Conservation (phyloP, 2,888 invertebrate species). For the Lacanobia wlatinum region DNA sequence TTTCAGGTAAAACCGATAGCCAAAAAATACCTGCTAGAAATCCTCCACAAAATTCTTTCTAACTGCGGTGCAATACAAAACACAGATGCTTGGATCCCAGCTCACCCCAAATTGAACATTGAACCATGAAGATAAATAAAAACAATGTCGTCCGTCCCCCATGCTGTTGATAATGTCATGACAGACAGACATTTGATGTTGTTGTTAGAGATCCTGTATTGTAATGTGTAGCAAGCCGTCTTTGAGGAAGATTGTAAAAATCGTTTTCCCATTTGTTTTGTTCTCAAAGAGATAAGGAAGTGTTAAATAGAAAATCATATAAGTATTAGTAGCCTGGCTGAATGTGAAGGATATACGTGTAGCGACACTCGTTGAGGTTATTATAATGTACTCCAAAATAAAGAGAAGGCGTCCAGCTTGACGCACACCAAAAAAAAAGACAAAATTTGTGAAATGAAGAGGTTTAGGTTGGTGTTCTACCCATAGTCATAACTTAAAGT, state of each 20-base stretch:
- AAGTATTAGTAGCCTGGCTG: too few relatives aligned
- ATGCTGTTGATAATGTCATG: conserved; percentile 54
- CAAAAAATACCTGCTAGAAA: too few relatives aligned
- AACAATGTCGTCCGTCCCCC: conserved; percentile 41
- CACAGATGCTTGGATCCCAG: conserved; percentile 13
- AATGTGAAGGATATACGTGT: too few relatives aligned
- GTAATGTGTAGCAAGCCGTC: conserved; percentile 9
- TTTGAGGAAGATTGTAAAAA: conserved; percentile 18
- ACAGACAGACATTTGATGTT: conserved; percentile 57
- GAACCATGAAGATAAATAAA: conserved; percentile 52
- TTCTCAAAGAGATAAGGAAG: neutral
- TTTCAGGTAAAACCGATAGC: too few relatives aligned
- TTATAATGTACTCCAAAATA: too few relatives aligned
- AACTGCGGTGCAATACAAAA: neutral
- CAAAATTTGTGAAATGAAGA: too few relatives aligned
- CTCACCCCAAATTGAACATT: conserved; percentile 33
- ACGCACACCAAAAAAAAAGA: too few relatives aligned
- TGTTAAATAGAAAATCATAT: neutral
- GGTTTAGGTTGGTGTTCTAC: too few relatives aligned
- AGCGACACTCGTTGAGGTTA: too few relatives aligned
- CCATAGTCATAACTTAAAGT: too few relatives aligned
- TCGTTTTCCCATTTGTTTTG: conserved; percentile 4
- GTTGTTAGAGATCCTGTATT: conserved; percentile 40
- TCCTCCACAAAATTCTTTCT: neutral
- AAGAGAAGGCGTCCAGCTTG: too few relatives aligned